Evolutionary conservation across 2,113 vertebrate genomes (phyloP).

Genomic region (Psephotus haematonotus): DNA sequence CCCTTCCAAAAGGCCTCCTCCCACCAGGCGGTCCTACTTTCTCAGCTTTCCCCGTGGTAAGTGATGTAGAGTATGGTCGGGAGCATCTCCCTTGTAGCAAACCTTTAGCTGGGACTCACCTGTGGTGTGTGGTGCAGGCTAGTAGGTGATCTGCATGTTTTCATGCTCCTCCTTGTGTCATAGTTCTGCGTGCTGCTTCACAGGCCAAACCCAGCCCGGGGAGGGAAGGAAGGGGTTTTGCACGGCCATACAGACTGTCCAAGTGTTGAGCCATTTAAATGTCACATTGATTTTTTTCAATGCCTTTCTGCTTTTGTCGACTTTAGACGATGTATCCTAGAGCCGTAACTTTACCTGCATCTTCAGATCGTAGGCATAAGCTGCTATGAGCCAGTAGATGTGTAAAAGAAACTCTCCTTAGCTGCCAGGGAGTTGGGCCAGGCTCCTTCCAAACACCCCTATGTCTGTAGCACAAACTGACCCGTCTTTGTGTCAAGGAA

Average conservation of each 20-base stretch:
- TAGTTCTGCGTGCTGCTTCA: neutral
- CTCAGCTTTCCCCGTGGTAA: neutral
- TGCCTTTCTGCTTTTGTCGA: constrained; percentile 69
- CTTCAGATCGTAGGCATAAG: constrained; percentile 59
- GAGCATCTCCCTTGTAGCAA: neutral
- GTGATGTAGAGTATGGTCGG: neutral
- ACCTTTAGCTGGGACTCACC: neutral
- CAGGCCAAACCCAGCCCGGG: rapidly evolving
- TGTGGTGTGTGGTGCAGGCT: neutral
- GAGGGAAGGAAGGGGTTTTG: neutral
- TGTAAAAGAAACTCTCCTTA: neutral
- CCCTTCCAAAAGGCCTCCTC: neutral
- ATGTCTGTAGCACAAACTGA: constrained; percentile 23
- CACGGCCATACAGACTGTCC: neutral
- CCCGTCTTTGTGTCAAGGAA: constrained; percentile 58
- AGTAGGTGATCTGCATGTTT: neutral
- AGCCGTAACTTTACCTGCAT: constrained; percentile 65
- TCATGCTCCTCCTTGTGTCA: neutral
- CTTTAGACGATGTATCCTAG: constrained; percentile 56
- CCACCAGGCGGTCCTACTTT: neutral
- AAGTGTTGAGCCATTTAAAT: constrained; percentile 42
- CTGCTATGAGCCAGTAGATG: constrained; percentile 70
- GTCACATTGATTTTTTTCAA: constrained; percentile 18
- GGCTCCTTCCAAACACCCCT: constrained; percentile 4
- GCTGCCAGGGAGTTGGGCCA: neutral